Conservation (phyloP, 2,113 vertebrate species). For the Paedocypris sp. region DNA sequence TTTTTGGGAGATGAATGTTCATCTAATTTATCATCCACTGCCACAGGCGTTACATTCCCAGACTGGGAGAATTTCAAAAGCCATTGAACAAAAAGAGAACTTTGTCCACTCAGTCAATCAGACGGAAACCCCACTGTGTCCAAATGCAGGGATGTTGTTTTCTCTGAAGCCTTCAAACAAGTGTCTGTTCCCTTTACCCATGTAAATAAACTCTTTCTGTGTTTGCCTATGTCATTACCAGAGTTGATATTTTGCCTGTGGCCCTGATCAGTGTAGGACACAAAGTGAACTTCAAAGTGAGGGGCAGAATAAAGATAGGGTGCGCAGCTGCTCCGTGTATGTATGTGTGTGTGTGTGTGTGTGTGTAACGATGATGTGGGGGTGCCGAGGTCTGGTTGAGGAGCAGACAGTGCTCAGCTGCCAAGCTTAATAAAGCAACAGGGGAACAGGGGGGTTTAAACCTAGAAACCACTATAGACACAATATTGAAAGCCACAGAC, state of each 20-base stretch:
- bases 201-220: conserved; percentile 46
- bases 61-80: conserved; percentile 66
- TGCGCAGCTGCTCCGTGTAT: conserved; percentile 87
- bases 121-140: conserved; percentile 64
- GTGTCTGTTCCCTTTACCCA: conserved; percentile 54
- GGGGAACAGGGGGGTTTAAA: conserved; percentile 78
- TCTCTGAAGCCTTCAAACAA: conserved; percentile 62
- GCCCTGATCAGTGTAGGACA: conserved; percentile 63
- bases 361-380: conserved; percentile 62
- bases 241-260: conserved; percentile 51
- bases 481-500: conserved; percentile 16
- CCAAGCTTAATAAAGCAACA: conserved; percentile 82
- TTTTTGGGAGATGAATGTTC: conserved; percentile 56
- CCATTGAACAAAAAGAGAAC: conserved; percentile 67
- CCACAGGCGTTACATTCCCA: conserved; percentile 62
- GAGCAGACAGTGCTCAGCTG: conserved; percentile 67
- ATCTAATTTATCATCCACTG: conserved; percentile 69
- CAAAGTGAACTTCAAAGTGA: conserved; percentile 84
- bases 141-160: conserved; percentile 60
- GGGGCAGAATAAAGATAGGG: conserved; percentile 76
- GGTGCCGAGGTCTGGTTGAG: conserved; percentile 21
- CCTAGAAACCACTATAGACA: conserved; percentile 51
- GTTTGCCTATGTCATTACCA: conserved; percentile 39
- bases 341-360: conserved; percentile 79
- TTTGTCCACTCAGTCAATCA: conserved; percentile 71